Evolutionary conservation across 1,140 invertebrate species (phyloP), one percentile per base, ranked within the genome.

Genomic region (Temnothorax curvispinosus): DNA sequence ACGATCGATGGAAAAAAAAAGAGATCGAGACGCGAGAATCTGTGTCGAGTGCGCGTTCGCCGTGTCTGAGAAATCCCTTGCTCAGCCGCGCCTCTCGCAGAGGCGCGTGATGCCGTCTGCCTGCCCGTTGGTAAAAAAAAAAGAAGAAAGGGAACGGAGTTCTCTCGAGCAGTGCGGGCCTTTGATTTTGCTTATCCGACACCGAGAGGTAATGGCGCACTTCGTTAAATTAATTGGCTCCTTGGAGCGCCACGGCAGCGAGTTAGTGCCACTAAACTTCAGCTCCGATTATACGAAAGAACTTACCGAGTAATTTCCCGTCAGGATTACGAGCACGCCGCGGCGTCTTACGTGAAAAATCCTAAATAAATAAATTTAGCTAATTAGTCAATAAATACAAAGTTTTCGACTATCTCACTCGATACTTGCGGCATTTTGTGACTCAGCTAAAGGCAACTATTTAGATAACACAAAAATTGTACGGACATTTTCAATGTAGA

Each of bases 151-250:
- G 5, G 47, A 87, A 76, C 64, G 38, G 65, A 69, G 50, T 80
- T 89, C 88, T 89, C 88, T 87, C 69, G 69, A 87, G 76, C 87
- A 87, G 89, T 85, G 90, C 62, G 88, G 75, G 41, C 69, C 88
- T 90, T 89, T 89, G 87, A 88, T 90, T 92, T 89, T 88, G 91
- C 90, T 89, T 88, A 90, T 91, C 87, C 87, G 67, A 90, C 90
- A 91, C 89, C 78, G 50, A 76, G 86, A 89, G 86, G 81, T 88
- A 91, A 92, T 91, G 88, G 88, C 85, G 82, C 87, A 90, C 90
- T 92, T 92, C 89, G 89, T 92, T 92, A 92, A 92, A 92, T 92
- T 92, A 91, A 92, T 92, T 91, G 88, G 91, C 89, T 89, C 69
- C 71, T 78, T 87, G 77, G 69, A 67, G 85, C 89, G 64, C 88